Base-by-base conservation (phyloP, 1,140 invertebrate species). In the Apis laboriosa region DNA sequence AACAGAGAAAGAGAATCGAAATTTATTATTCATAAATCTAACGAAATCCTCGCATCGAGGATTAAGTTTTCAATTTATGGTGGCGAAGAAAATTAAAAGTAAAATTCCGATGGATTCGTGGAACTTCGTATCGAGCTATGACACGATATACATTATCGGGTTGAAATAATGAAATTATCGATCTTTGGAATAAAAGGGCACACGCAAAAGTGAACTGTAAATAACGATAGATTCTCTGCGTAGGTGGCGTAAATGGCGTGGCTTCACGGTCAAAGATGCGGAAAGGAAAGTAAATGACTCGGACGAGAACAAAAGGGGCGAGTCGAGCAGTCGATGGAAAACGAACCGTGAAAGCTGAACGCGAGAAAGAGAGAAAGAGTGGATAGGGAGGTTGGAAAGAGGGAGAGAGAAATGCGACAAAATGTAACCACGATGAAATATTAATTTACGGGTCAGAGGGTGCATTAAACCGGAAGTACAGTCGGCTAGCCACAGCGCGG, bases 401-500 rank as follows among this genome's bases (percentile, higher is more conserved):
- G 28, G 28, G 53, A 4, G 63, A 13, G 72, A 55, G 77, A 71
- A 77, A 66, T 49, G 86, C 70, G 90, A 81, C 88, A 90, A 87
- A 90, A 89, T 83, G 86, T 87, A 82, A 84, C 82, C 83, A 75
- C 66, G 86, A 88, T 92, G 89, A 93, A 93, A 93, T 92, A 93
- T 93, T 92, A 93, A 93, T 93, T 93, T 87, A 88, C 88, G 87
- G 91, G 80, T 88, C 89, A 87, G 67, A 55, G 76, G 75, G 63
- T 83, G 87, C 86, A 80, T 89, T 86, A 87, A 88, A 92, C 84
- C 90, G 92, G 93, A 93, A 93, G 89, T 90, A 81, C 90, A 90
- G 80, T 81, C 86, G 83, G 85, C 63, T 66, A 68, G 79, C n/a
- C 83, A 70, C 83, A 66, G 85, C 85, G 85, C 84, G 88, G 91